Conservation (phyloP, 2,797 vertebrate genomes). For the Anguilla megastoma region DNA sequence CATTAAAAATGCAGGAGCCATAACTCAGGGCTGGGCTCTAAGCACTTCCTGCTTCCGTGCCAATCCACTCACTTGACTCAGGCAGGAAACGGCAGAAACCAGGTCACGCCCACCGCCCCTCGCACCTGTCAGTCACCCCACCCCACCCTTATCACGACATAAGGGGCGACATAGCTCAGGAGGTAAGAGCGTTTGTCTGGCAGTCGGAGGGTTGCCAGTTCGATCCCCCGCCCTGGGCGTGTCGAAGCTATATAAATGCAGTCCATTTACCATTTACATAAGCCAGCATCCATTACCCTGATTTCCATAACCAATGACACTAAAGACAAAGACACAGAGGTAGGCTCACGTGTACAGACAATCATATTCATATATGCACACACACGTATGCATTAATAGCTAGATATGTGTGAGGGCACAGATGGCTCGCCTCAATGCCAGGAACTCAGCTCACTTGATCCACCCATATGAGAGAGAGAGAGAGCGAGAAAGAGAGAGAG, state of each 20-base stretch:
- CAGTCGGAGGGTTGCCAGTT: too few species aligned
- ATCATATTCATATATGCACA: neutral
- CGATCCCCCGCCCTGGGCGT: too few species aligned
- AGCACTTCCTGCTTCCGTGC: conserved; percentile 57
- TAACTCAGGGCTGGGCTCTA: conserved; percentile 61
- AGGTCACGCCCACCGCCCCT: neutral
- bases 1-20: conserved; percentile 82
- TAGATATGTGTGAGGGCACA: neutral
- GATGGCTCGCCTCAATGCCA: conserved; percentile 23
- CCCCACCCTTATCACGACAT: conserved; percentile 58
- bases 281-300: neutral
- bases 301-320: conserved; percentile 54
- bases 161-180: too few species aligned
- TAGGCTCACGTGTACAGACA: conserved; percentile 39
- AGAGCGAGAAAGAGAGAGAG: neutral
- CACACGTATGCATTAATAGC: neutral
- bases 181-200: too few species aligned
- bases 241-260: too few species aligned
- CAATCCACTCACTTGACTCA: conserved; percentile 46
- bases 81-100: neutral
- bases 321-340: conserved; percentile 66
- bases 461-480: neutral
- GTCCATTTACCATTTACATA: neutral
- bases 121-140: neutral
- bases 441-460: conserved; percentile 21